Conservation (phyloP, 1,140 invertebrate species). For the Lasioglossum baleicum region DNA sequence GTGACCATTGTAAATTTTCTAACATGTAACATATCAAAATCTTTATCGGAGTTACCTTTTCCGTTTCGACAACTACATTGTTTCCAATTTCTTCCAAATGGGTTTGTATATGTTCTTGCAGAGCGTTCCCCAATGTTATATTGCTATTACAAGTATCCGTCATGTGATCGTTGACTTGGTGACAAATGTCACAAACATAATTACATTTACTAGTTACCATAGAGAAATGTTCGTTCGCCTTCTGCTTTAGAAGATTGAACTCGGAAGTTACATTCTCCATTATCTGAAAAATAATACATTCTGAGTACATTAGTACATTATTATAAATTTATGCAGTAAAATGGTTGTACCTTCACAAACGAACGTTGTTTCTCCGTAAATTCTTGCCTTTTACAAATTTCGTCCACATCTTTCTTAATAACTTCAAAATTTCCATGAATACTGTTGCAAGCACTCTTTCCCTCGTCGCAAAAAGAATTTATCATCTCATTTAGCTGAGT, state of each 20-base stretch:
- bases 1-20: conserved; percentile 29
- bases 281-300: conserved; percentile 52
- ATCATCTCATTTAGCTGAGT: conserved; percentile 64
- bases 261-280: conserved; percentile 62
- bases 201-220: conserved; percentile 58
- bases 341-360: conserved; percentile 59
- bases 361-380: conserved; percentile 55
- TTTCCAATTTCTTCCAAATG: conserved; percentile 61
- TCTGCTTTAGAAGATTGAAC: conserved; percentile 56
- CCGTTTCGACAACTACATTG: conserved; percentile 53
- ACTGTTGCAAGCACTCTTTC: conserved; percentile 58
- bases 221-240: conserved; percentile 49
- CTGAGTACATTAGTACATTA: background rate
- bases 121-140: conserved; percentile 39
- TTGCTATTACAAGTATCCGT: conserved; percentile 36
- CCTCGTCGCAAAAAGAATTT: conserved; percentile 55
- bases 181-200: conserved; percentile 52
- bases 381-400: conserved; percentile 54
- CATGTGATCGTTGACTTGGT: conserved; percentile 46
- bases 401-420: conserved; percentile 58
- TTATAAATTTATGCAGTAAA: conserved; percentile 1
- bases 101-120: conserved; percentile 60
- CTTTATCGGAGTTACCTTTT: conserved; percentile 62
- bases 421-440: conserved; percentile 56
- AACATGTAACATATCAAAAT: conserved; percentile 3